These are phyloP conservation scores for Drosophila paracracens DNA, from an alignment of 2,888 invertebrate species.

Conservation along the genomic window DNA sequence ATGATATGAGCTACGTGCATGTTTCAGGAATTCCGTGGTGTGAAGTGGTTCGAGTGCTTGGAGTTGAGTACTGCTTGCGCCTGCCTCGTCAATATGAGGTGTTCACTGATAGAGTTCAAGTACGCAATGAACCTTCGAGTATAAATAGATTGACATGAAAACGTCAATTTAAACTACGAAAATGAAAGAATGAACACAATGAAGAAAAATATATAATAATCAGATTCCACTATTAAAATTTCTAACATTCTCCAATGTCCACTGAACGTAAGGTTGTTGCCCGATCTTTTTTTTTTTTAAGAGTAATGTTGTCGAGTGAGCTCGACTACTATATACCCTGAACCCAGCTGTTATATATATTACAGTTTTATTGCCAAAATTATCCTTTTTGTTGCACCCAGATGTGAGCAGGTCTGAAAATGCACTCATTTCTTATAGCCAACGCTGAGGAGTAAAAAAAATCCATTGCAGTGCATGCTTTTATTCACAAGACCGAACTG, in stretches of 20 bases:
- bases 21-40: slow-evolving; percentile 17
- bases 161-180: slow-evolving; percentile 3
- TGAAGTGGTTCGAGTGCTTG: slow-evolving; percentile 36
- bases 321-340: neutral
- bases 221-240: neutral
- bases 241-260: neutral
- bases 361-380: neutral
- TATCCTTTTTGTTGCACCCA: too few relatives aligned
- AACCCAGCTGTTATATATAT: neutral
- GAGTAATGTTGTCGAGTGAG: neutral
- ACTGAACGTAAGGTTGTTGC: neutral
- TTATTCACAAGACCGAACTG: too few relatives aligned
- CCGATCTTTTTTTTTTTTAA: too few relatives aligned
- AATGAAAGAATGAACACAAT: neutral
- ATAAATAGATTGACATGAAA: slow-evolving; percentile 45
- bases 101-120: slow-evolving; percentile 54
- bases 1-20: slow-evolving; percentile 38
- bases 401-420: too few relatives aligned
- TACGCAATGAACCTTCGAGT: slow-evolving; percentile 50
- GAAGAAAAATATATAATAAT: neutral
- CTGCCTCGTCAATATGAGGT: slow-evolving; percentile 16
- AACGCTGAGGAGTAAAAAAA: too few relatives aligned
- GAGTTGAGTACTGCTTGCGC: slow-evolving; percentile 31
- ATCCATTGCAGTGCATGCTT: too few relatives aligned
- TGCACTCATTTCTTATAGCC: too few relatives aligned